Percentiles rank a stretch among this genome's conserved stretches.
Conservation (phyloP, 92 coral and sea anemone genomes). For the Nematostella vectensis region DNA sequence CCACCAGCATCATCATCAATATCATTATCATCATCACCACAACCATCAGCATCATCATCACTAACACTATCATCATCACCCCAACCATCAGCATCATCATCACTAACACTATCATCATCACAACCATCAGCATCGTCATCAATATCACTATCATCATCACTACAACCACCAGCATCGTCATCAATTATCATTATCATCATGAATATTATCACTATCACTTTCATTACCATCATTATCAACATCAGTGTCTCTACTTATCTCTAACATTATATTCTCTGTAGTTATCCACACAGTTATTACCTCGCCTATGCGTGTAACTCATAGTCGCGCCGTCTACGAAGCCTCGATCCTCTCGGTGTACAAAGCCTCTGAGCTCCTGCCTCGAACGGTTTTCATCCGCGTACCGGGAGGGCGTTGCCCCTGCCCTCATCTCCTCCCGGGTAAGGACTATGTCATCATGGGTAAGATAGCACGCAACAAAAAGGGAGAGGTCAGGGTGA, state of each 20-base stretch:
- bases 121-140: no score
- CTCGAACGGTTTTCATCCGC: constrained; percentile 11
- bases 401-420: constrained; percentile 17
- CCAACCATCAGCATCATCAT: no score
- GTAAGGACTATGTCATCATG: constrained; percentile 40
- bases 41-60: no score
- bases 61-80: no score
- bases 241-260: background rate
- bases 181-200: background rate
- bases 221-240: background rate
- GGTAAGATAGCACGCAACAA: constrained; percentile 20
- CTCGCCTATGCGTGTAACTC: background rate
- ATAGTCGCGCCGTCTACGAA: constrained; percentile 8
- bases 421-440: constrained; percentile 32
- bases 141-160: background rate
- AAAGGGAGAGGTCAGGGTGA: constrained; percentile 6
- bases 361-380: constrained; percentile 6
- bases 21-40: no score
- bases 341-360: constrained; percentile 1
- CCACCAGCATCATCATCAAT: no score
- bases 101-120: no score
- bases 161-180: background rate
- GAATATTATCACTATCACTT: no score
- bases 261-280: background rate
- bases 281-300: background rate